phyloP scores from a whole-genome alignment of 2,113 vertebrate species.

The Burhinus bistriatus region DNA sequence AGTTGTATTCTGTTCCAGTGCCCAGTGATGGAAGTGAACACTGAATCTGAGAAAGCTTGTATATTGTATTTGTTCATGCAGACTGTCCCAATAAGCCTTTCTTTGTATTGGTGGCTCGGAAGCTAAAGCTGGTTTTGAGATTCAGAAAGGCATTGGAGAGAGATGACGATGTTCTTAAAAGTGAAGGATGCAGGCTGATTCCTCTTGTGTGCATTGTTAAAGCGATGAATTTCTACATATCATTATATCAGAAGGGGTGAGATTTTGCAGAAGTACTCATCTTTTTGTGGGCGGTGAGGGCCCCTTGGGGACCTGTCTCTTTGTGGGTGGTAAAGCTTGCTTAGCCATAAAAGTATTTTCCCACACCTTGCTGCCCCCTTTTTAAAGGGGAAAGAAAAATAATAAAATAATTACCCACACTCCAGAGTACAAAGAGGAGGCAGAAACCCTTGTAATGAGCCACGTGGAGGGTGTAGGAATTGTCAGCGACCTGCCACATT shows the following conservation, averaged over 20 bases:
- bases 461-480: not conserved
- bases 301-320: constrained; percentile 71
- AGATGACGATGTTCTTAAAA: not conserved
- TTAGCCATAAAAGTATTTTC: constrained; percentile 72
- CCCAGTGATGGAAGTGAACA: not conserved
- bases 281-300: constrained; percentile 65
- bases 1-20: not conserved
- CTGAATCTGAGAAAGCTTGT: not conserved
- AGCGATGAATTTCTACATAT: constrained; percentile 47
- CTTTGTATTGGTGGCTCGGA: not conserved
- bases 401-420: constrained; percentile 27
- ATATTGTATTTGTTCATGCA: not conserved
- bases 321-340: constrained; percentile 73
- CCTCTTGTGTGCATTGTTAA: constrained; percentile 49
- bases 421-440: not conserved
- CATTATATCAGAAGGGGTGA: constrained; percentile 50
- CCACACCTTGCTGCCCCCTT: constrained; percentile 41
- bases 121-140: constrained; percentile 12
- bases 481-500: not conserved
- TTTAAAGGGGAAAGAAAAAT: not conserved
- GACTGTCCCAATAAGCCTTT: not conserved
- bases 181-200: constrained; percentile 39
- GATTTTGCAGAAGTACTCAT: constrained; percentile 53
- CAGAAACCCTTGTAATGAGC: not conserved
- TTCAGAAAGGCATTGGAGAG: not conserved